Evolutionary conservation across 1,140 invertebrate genomes (phyloP).

Genomic region (Meloidogyne hapla): DNA sequence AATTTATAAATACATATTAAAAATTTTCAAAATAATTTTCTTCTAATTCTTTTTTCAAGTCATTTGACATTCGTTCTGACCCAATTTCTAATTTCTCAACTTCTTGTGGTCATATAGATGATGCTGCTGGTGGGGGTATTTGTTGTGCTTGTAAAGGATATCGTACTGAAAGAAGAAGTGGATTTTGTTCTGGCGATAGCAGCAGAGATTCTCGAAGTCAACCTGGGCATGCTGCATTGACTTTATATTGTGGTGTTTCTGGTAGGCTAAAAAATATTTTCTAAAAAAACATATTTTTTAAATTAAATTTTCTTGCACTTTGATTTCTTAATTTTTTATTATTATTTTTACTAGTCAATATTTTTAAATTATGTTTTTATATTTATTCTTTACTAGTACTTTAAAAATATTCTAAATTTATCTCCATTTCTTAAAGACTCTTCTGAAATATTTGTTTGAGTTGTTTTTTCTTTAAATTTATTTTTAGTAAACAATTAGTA

Average conservation of each 20-base stretch:
- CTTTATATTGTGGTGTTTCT: slow-evolving; percentile 2
- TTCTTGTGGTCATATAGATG: background rate
- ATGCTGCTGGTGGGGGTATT: background rate
- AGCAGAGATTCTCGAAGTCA: slow-evolving; percentile 8
- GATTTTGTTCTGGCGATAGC: slow-evolving; percentile 11
- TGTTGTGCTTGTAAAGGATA: slow-evolving; percentile 7
- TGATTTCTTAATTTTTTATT: background rate
- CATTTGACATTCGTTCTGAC: background rate
- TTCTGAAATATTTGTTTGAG: no score
- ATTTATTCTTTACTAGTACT: background rate
- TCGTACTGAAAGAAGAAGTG: slow-evolving; percentile 20
- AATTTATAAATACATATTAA: no score
- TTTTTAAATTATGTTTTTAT: background rate
- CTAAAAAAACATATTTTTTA: no score
- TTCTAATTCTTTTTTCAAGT: background rate
- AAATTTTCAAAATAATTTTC: no score
- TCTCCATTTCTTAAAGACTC: no score
- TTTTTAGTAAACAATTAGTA: no score
- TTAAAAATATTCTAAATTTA: no score
- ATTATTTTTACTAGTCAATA: background rate
- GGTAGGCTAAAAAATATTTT: no score
- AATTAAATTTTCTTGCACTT: no score
- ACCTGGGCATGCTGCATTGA: background rate
- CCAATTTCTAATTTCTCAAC: background rate
- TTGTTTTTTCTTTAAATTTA: no score